Conservation (phyloP, 2,888 invertebrate species). For the Deroplatys truncata region DNA sequence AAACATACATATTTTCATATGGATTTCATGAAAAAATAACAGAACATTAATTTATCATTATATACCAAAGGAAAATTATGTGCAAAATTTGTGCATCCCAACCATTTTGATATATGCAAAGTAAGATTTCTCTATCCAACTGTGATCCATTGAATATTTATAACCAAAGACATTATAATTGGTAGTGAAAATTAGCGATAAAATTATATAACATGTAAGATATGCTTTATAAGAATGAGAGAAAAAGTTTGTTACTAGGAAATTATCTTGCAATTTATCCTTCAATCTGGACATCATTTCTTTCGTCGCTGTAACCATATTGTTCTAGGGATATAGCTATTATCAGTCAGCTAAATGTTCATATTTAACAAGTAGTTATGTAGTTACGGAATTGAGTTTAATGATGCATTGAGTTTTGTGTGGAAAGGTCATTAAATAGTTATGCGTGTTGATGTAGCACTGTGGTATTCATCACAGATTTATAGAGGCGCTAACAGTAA, state of each 20-base stretch:
- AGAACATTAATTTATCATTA: neutral
- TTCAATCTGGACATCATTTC: neutral
- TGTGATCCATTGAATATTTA: neutral
- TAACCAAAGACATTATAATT: neutral
- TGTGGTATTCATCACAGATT: neutral
- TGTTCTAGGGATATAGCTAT: neutral
- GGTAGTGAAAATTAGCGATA: neutral
- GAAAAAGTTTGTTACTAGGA: neutral
- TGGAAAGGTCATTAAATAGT: no score
- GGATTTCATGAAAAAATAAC: neutral
- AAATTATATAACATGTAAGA: neutral
- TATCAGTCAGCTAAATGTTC: neutral
- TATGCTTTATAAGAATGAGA: neutral
- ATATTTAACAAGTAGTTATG: neutral
- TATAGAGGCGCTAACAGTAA: neutral
- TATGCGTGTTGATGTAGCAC: neutral
- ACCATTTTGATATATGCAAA: neutral
- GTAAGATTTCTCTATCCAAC: neutral
- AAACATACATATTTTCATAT: neutral
- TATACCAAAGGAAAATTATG: neutral
- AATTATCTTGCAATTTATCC: neutral
- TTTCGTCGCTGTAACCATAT: neutral
- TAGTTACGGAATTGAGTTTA: no score
- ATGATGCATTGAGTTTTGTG: no score
- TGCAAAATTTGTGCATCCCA: neutral